Percentiles rank a stretch among this genome's conserved stretches.
These are phyloP conservation scores for Lycodopsis pacificus DNA, from an alignment of 2,797 vertebrate species.

Conservation along the genomic window DNA sequence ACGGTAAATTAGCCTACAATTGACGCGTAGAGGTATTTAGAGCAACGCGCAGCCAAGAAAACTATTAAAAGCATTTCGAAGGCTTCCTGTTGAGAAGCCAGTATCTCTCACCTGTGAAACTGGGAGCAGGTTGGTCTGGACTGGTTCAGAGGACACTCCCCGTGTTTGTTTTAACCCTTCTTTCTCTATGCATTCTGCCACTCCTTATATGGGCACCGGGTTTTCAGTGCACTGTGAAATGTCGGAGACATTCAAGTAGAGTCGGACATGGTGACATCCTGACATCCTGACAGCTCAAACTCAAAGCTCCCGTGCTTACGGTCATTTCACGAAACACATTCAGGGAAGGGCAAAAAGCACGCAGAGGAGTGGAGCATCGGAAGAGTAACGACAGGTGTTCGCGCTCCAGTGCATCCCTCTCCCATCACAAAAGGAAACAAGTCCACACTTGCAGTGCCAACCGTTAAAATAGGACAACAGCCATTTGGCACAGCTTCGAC, in stretches of 20 bases:
- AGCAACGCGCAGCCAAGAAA: constrained; percentile 3
- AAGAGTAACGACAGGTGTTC: constrained; percentile 36
- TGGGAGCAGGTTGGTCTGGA: constrained; percentile 74
- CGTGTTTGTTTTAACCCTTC: constrained; percentile 44
- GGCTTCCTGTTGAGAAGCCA: constrained; percentile 50
- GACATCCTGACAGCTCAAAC: constrained; percentile 1
- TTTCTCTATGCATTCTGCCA: constrained; percentile 25
- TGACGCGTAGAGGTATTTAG: background rate
- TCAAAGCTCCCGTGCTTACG: constrained; percentile 15
- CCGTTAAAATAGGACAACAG: constrained; percentile 76
- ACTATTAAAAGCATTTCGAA: constrained; percentile 18
- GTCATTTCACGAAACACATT: constrained; percentile 6
- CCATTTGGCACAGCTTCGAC: constrained; percentile 59
- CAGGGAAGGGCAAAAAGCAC: background rate
- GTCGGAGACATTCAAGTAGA: constrained; percentile 4
- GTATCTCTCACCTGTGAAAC: constrained; percentile 73
- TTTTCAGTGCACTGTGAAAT: background rate
- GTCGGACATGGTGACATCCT: background rate
- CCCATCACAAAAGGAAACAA: constrained; percentile 63
- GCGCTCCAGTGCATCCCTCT: constrained; percentile 40
- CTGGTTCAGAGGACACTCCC: constrained; percentile 79
- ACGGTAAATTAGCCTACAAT: background rate
- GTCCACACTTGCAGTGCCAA: constrained; percentile 71
- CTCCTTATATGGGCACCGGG: constrained; percentile 71
- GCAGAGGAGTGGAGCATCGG: constrained; percentile 10